Base-by-base conservation (phyloP, 2,888 invertebrate genomes). In the Agrochola lychnidis region DNA sequence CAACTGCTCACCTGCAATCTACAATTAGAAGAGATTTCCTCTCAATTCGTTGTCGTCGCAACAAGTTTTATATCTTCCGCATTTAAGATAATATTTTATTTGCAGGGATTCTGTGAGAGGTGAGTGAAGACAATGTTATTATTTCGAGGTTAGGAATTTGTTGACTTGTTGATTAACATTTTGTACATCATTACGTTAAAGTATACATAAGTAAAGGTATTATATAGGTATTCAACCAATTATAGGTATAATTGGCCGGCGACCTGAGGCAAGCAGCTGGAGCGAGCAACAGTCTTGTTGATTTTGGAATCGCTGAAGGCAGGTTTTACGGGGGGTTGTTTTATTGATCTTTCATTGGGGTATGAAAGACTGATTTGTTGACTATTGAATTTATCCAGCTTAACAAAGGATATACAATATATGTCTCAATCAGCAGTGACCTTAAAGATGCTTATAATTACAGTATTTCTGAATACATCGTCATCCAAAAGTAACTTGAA, bases 31-130 rank as follows among this genome's bases (percentile, higher is more conserved):
- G 69, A 86, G 78, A 82, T 84, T 84, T 84, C 59, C 71, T 80
- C 75, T 77, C 73, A 78, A 78, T 70, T 57, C 57, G n/a, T 51
- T 64, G 42, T 51, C 66, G 30, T 53, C 67, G 70, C 77, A 45
- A 70, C 25, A 71, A 72, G 42, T 73, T 76, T 76, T 83, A 76
- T 72, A 69, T 76, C 84, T 87, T 87, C 87, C 87, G 88, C 76
- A 48, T 87, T 73, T 72, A 40, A 64, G 88, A 88, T 82, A 87
- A 88, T 88, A 88, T 88, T 87, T 86, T 88, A 88, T 88, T 87
- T 86, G 84, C 81, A 73, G 45, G 57, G 78, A 81, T 87, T 73
- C 64, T 12, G 53, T 69, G 67, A 40, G 51, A 51, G 75, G 80
- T 74, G 45, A 78, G 74, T 53, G 59, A 66, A 67, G 66, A 70